These are phyloP conservation scores for Drosophila grimshawi DNA, from an alignment of 1,140 invertebrate species.

Conservation along the genomic window DNA sequence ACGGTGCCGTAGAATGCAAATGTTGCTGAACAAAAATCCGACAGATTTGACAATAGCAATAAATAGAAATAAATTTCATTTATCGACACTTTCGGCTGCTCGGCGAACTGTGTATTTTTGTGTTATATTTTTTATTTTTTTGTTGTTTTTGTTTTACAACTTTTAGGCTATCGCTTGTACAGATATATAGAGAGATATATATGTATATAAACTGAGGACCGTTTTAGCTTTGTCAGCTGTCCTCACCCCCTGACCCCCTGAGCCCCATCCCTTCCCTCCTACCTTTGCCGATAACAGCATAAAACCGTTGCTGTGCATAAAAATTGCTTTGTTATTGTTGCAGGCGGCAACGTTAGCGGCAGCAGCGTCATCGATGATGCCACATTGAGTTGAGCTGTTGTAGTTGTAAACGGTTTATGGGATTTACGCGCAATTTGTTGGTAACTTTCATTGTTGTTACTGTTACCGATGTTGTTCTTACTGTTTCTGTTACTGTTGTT, in stretches of 20 bases:
- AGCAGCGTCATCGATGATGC: conserved; percentile 66
- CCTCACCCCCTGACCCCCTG: background rate
- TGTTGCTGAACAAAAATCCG: conserved; percentile 37
- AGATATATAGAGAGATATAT: background rate
- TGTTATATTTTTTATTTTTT: background rate
- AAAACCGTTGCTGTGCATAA: conserved; percentile 61
- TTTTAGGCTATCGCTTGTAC: conserved; percentile 45
- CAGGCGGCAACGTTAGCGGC: conserved; percentile 55
- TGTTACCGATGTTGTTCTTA: conserved; percentile 7
- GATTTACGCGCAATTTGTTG: conserved; percentile 82
- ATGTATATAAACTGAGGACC: conserved; percentile 26
- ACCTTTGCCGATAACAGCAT: conserved; percentile 12
- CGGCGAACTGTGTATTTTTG: conserved; percentile 1
- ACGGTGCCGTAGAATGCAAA: conserved; percentile 53
- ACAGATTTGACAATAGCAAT: conserved; percentile 38
- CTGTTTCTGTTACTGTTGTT: conserved; percentile 17
- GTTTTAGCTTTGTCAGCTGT: conserved; percentile 72
- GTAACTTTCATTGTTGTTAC: conserved; percentile 69
- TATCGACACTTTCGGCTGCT: conserved; percentile 36
- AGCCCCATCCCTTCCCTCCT: background rate
- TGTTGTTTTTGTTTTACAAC: conserved; percentile 48
- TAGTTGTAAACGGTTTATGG: conserved; percentile 83
- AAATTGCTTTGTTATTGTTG: conserved; percentile 81
- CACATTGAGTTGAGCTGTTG: conserved; percentile 69
- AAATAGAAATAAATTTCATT: conserved; percentile 78